Conservation (phyloP, 1,140 invertebrate genomes). For the Drosophila tsacasi region DNA sequence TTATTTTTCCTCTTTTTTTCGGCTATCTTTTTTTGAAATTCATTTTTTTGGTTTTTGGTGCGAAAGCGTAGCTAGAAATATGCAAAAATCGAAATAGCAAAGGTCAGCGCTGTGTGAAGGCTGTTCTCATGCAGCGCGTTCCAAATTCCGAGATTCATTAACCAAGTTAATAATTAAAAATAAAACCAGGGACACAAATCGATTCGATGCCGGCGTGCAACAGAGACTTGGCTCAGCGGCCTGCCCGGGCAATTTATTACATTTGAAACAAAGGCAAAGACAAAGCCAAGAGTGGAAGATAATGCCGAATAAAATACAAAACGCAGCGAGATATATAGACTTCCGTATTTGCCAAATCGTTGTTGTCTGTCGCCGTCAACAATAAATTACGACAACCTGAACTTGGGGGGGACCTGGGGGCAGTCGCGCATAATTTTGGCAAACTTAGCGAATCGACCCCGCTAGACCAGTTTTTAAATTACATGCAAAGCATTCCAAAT, state of each 20-base stretch:
- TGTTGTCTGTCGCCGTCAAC: slow-evolving; percentile 36
- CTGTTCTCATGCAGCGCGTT: slow-evolving; percentile 76
- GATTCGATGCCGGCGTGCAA: slow-evolving; percentile 60
- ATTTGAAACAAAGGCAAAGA: slow-evolving; percentile 45
- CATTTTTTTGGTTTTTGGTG: slow-evolving; percentile 30
- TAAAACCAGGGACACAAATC: slow-evolving; percentile 62
- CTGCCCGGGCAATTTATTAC: slow-evolving; percentile 61
- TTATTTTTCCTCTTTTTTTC: slow-evolving; percentile 34
- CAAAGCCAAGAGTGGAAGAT: slow-evolving; percentile 31
- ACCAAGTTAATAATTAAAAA: slow-evolving; percentile 77
- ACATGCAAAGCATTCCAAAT: slow-evolving; percentile 82
- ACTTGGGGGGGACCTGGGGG: slow-evolving; percentile 48
- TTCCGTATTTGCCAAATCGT: slow-evolving; percentile 75
- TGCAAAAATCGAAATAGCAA: slow-evolving; percentile 81
- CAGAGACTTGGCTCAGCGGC: slow-evolving; percentile 14
- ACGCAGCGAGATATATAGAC: slow-evolving; percentile 69
- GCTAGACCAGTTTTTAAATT: slow-evolving; percentile 83
- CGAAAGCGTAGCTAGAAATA: slow-evolving; percentile 54
- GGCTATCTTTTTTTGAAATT: slow-evolving; percentile 20
- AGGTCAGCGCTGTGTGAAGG: slow-evolving; percentile 69
- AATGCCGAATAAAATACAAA: slow-evolving; percentile 36
- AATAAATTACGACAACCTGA: slow-evolving; percentile 78
- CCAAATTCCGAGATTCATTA: slow-evolving; percentile 60
- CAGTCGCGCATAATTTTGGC: slow-evolving; percentile 79
- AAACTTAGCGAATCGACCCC: slow-evolving; percentile 69